Evolutionary conservation across 2,113 vertebrate genomes (phyloP).

Genomic region (Peucedramus taeniatus): DNA sequence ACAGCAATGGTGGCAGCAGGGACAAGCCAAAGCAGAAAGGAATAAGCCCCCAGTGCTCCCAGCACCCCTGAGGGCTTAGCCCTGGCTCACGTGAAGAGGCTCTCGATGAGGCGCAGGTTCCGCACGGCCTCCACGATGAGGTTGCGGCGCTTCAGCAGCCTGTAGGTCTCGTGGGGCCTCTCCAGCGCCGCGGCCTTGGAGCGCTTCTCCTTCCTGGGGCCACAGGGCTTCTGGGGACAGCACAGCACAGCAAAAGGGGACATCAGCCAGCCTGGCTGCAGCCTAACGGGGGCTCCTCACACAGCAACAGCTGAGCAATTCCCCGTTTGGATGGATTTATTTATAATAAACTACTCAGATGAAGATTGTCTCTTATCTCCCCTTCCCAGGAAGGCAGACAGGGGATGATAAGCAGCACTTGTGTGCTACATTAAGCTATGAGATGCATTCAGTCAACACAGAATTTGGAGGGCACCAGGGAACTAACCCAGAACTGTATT

Average conservation of each 20-base stretch:
- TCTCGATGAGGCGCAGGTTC: constrained; percentile 86
- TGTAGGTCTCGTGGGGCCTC: constrained; percentile 82
- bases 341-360: not conserved
- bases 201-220: constrained; percentile 10
- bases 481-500: not conserved
- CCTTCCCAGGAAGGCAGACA: not conserved
- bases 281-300: rapidly evolving
- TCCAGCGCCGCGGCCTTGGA: constrained; percentile 25
- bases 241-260: not conserved
- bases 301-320: not conserved
- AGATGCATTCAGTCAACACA: not conserved
- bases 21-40: not conserved
- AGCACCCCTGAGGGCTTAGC: not conserved
- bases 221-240: not conserved
- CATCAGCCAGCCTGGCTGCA: not conserved
- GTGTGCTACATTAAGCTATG: not conserved
- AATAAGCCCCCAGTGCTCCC: not conserved
- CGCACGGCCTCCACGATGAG: constrained; percentile 88
- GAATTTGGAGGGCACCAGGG: not conserved
- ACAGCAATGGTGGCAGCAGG: rapidly evolving
- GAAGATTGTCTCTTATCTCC: not conserved
- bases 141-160: constrained; percentile 89
- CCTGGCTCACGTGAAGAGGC: constrained; percentile 84
- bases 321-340: not conserved
- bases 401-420: not conserved